A percentile compares a stretch with the other conserved stretches of the same genome.
These are phyloP conservation scores for Halichoeres trimaculatus DNA, from an alignment of 2,113 vertebrate species.

Conservation along the genomic window DNA sequence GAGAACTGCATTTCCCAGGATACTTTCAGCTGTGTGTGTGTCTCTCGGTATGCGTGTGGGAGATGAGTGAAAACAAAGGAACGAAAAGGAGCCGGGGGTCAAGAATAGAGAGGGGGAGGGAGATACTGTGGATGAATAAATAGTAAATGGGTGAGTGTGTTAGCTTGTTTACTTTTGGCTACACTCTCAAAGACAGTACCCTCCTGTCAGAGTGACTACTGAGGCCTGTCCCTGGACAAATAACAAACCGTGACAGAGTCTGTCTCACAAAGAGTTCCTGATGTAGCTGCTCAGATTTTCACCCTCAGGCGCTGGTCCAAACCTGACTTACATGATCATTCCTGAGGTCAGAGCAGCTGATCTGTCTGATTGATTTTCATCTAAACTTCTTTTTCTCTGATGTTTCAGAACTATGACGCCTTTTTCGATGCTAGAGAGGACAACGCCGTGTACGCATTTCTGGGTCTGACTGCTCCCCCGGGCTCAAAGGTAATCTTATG, in stretches of 20 bases:
- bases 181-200: constrained; percentile 38
- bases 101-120: constrained; percentile 10
- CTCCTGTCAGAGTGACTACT: constrained; percentile 35
- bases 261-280: constrained; percentile 12
- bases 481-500: constrained; percentile 90
- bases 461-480: constrained; percentile 94
- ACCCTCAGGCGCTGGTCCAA: constrained; percentile 34
- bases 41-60: constrained; percentile 26
- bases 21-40: constrained; percentile 42
- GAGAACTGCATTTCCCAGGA: constrained; percentile 42
- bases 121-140: background rate
- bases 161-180: constrained; percentile 40
- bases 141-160: constrained; percentile 34
- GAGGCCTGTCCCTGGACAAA: constrained; percentile 46
- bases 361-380: constrained; percentile 11
- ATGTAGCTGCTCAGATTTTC: constrained; percentile 8
- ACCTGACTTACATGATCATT: constrained; percentile 41
- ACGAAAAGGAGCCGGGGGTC: constrained; percentile 31
- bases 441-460: constrained; percentile 93
- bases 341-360: constrained; percentile 16
- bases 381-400: constrained; percentile 2
- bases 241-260: constrained; percentile 3
- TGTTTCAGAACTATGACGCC: constrained; percentile 90
- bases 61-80: constrained; percentile 45
- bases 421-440: constrained; percentile 98